phyloP scores from a whole-genome alignment of 2,113 vertebrate species.

The Brachyhypopomus occidentalis region DNA sequence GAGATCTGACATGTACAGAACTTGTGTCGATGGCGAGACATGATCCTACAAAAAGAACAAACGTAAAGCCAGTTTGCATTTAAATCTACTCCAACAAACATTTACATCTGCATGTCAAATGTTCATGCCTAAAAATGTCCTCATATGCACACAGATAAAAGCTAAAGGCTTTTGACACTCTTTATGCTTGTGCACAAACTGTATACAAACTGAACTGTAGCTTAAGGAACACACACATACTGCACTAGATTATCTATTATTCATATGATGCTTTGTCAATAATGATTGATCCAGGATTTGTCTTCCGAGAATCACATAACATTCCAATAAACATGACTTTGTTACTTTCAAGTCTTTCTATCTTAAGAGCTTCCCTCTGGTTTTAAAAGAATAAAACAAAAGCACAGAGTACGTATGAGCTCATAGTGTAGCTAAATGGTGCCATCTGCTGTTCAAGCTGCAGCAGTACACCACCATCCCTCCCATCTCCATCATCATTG shows the following conservation, averaged over 20 bases:
- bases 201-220: background rate
- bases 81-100: too few relatives aligned
- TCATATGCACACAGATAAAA: too few relatives aligned
- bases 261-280: too few relatives aligned
- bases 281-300: too few relatives aligned
- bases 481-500: background rate
- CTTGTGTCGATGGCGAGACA: too few relatives aligned
- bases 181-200: too few relatives aligned
- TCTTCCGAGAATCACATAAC: too few relatives aligned
- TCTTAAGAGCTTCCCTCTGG: background rate
- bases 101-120: background rate
- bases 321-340: background rate
- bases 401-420: background rate
- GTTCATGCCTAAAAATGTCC: background rate
- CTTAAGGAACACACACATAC: background rate
- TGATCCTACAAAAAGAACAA: too few relatives aligned
- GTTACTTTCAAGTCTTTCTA: background rate
- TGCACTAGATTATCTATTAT: too few relatives aligned
- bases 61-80: too few relatives aligned
- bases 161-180: too few relatives aligned
- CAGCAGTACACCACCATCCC: background rate
- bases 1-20: too few relatives aligned
- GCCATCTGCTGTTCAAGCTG: slow-evolving; percentile 37
- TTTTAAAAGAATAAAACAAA: background rate
- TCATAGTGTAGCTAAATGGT: slow-evolving; percentile 19